Percentiles rank a stretch among this genome's conserved stretches.
phyloP scores from a whole-genome alignment of 2,797 vertebrate species.

The Microchirus variegatus region DNA sequence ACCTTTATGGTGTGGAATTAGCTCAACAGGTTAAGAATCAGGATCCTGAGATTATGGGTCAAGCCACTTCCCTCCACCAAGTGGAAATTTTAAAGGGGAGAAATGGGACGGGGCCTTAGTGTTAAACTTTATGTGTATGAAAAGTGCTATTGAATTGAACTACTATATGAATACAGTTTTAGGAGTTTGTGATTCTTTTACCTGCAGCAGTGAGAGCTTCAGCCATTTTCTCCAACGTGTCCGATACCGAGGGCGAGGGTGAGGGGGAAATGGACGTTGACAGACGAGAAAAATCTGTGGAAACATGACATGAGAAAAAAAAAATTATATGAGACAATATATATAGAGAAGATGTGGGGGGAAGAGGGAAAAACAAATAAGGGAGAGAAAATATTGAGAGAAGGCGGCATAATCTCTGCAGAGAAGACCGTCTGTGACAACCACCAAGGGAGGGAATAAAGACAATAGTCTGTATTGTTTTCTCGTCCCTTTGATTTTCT shows the following conservation, averaged over 20 bases:
- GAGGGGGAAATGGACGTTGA: conserved; percentile 9
- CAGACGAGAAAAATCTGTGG: conserved; percentile 15
- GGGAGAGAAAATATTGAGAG: conserved; percentile 29
- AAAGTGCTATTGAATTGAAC: too few species aligned
- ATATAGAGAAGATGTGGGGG: conserved; percentile 7
- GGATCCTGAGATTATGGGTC: too few species aligned
- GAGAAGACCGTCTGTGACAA: conserved; percentile 28
- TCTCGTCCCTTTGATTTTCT: conserved; percentile 68
- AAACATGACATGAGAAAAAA: conserved; percentile 6
- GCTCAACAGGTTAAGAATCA: too few species aligned
- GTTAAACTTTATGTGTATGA: too few species aligned
- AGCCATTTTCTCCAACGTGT: conserved; percentile 36
- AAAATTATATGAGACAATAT: neutral
- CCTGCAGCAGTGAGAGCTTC: conserved; percentile 36
- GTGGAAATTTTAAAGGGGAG: too few species aligned
- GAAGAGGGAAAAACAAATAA: conserved; percentile 9
- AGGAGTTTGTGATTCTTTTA: too few species aligned
- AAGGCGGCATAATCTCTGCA: conserved; percentile 16
- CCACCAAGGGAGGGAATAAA: conserved; percentile 46
- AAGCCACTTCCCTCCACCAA: too few species aligned
- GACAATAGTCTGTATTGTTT: conserved; percentile 68
- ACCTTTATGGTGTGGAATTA: too few species aligned
- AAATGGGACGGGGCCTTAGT: too few species aligned
- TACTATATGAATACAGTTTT: too few species aligned
- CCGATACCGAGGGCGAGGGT: neutral